phyloP scores from a whole-genome alignment of 2,113 vertebrate genomes.

The Promerops cafer region DNA sequence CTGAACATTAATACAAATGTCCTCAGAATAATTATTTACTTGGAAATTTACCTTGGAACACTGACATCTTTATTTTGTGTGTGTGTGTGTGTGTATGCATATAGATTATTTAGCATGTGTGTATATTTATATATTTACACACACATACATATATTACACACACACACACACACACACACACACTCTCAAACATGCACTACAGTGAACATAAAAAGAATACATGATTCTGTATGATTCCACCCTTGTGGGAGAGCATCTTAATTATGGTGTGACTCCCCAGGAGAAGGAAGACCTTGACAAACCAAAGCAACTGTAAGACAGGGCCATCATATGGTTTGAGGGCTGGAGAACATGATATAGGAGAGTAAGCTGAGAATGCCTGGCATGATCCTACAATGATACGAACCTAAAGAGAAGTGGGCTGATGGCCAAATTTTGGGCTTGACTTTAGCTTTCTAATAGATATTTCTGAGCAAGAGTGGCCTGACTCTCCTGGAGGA shows the following conservation, averaged over 20 bases:
- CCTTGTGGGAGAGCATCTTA: not conserved
- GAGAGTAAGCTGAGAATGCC: not conserved
- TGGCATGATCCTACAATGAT: not conserved
- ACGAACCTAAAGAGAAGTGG: not conserved
- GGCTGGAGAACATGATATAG: not conserved
- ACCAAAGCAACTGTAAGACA: not conserved
- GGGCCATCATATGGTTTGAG: not conserved
- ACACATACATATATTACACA: no score
- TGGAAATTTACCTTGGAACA: not conserved
- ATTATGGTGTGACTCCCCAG: not conserved
- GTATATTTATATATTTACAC: not conserved
- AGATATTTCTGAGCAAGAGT: not conserved
- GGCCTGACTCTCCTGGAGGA: not conserved
- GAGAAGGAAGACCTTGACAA: not conserved
- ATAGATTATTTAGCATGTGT: not conserved
- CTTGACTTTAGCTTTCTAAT: not conserved
- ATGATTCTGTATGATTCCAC: not conserved
- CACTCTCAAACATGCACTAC: not conserved
- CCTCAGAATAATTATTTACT: not conserved
- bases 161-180: not conserved
- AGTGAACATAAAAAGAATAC: not conserved
- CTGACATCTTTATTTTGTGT: not conserved
- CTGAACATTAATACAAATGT: not conserved
- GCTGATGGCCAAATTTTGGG: not conserved
- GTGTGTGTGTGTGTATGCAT: no score